phyloP scores from a whole-genome alignment of 35 echinoderm and acorn worm genomes.

The Acanthaster planci region DNA sequence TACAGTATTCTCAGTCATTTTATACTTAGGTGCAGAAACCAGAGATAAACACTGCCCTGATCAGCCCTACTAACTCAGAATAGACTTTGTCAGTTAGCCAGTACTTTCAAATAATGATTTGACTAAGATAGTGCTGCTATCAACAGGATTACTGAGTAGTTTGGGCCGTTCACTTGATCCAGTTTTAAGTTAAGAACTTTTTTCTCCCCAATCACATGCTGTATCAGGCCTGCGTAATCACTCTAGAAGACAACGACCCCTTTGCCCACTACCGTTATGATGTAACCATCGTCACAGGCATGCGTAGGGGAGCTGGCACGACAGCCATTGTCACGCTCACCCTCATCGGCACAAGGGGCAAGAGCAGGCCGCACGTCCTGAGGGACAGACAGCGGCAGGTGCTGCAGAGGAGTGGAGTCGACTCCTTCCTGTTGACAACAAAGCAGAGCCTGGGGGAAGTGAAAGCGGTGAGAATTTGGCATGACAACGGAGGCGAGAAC shows the following conservation, averaged over 20 bases:
- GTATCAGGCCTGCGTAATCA: conserved; percentile 62
- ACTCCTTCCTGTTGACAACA: conserved; percentile 91
- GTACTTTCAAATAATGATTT: too few relatives aligned
- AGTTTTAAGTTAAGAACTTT: background rate
- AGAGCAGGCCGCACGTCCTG: conserved; percentile 82
- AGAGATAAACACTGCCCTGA: too few relatives aligned
- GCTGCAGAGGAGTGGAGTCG: conserved; percentile 48
- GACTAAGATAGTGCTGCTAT: too few relatives aligned
- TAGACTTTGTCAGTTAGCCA: too few relatives aligned
- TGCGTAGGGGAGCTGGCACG: conserved; percentile 81
- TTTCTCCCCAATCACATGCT: background rate
- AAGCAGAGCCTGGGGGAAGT: conserved; percentile 65
- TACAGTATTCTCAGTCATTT: too few relatives aligned
- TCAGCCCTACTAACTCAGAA: too few relatives aligned
- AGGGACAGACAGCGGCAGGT: conserved; percentile 10
- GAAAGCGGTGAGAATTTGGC: conserved; percentile 73
- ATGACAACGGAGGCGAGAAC: conserved; percentile 68
- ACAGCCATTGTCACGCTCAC: conserved; percentile 85
- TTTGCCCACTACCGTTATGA: conserved; percentile 73
- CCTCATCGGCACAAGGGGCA: conserved; percentile 43
- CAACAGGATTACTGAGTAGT: background rate
- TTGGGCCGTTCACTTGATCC: background rate
- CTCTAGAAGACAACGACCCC: conserved; percentile 90
- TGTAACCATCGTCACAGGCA: conserved; percentile 84
- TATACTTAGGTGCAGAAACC: too few relatives aligned